Conservation (phyloP, 1,140 invertebrate species). For the Centruroides sculpturatus region DNA sequence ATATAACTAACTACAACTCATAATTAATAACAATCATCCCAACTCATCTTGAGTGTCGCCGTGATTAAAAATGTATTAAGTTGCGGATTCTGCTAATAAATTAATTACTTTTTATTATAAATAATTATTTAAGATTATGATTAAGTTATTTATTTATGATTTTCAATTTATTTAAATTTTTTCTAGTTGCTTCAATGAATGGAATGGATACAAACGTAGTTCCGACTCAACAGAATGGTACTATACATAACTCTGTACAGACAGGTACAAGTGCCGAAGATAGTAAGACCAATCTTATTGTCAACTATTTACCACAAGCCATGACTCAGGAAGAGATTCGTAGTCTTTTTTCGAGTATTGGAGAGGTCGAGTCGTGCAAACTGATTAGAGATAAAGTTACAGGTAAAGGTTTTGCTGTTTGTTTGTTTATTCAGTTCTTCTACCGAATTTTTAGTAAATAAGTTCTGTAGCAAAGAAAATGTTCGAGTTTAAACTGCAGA, state of each 20-base stretch:
- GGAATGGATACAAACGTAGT: constrained; percentile 46
- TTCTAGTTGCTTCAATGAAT: constrained; percentile 34
- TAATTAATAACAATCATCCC: no score
- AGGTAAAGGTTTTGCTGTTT: constrained; percentile 42
- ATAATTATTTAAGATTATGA: no score
- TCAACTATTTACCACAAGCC: constrained; percentile 97
- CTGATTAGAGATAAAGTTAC: constrained; percentile 95
- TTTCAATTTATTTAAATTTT: not conserved
- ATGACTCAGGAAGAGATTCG: constrained; percentile 99
- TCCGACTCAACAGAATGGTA: constrained; percentile 34
- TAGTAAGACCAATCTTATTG: constrained; percentile 96
- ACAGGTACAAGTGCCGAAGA: constrained; percentile 54
- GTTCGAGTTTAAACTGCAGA: not conserved
- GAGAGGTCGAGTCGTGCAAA: constrained; percentile 98
- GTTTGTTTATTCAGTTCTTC: constrained; percentile 1
- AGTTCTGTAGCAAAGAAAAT: not conserved
- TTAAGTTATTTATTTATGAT: not conserved
- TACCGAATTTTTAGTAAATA: not conserved
- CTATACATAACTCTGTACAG: constrained; percentile 29
- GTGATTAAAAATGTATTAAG: not conserved
- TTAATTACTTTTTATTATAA: no score
- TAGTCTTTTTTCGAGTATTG: constrained; percentile 92
- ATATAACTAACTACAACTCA: no score
- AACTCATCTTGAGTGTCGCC: not conserved
- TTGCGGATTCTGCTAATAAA: no score